Conservation (phyloP, 2,113 vertebrate species). For the Amphilophus citrinellus region DNA sequence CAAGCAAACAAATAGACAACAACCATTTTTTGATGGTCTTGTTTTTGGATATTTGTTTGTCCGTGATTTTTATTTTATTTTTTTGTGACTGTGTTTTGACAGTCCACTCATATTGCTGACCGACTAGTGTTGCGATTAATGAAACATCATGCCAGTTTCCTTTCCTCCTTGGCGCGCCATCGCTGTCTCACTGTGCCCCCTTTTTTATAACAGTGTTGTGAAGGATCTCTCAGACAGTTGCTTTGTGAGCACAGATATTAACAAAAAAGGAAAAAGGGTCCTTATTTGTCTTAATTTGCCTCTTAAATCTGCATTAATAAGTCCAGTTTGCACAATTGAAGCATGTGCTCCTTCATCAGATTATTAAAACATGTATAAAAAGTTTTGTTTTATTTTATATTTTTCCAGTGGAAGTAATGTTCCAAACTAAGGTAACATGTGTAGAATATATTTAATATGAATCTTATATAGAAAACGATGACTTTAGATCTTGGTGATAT, state of each 20-base stretch:
- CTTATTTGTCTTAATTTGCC: constrained; percentile 72
- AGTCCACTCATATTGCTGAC: constrained; percentile 79
- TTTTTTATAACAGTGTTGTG: constrained; percentile 80
- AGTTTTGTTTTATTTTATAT: constrained; percentile 94
- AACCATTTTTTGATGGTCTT: constrained; percentile 21
- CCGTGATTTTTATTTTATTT: constrained; percentile 70
- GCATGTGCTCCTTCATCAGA: constrained; percentile 92
- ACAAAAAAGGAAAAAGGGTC: constrained; percentile 74
- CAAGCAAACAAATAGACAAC: constrained; percentile 52
- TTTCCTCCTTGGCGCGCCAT: constrained; percentile 22
- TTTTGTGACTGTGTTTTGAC: constrained; percentile 82
- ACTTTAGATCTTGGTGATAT: constrained; percentile 93
- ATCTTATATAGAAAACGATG: constrained; percentile 93
- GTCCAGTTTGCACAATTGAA: constrained; percentile 94
- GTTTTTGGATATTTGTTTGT: constrained; percentile 67
- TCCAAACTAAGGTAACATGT: constrained; percentile 90
- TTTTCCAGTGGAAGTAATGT: constrained; percentile 92
- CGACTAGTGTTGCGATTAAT: constrained; percentile 82
- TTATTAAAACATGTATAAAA: constrained; percentile 83
- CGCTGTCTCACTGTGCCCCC: constrained; percentile 27
- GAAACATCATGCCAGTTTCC: constrained; percentile 43
- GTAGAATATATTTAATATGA: constrained; percentile 99
- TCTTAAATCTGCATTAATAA: constrained; percentile 79
- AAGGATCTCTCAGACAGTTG: constrained; percentile 82
- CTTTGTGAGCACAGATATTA: constrained; percentile 80